Conservation (phyloP, 2,797 vertebrate species). For the Melanotaenia pygmaea region DNA sequence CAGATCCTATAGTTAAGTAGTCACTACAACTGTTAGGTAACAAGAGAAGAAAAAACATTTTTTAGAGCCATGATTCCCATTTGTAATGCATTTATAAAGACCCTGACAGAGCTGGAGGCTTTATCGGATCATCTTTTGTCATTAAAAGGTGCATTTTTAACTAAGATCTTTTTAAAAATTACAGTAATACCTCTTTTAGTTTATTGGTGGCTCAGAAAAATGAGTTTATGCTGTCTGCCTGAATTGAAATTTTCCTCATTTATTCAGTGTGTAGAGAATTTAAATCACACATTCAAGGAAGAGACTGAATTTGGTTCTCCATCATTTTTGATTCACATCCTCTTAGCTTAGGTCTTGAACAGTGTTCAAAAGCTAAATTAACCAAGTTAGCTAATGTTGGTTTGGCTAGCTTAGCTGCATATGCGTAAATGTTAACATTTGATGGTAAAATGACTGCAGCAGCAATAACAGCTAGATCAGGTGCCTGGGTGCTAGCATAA, state of each 20-base stretch:
- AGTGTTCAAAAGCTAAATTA: neutral
- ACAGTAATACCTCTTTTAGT: conserved; percentile 11
- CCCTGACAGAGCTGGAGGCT: conserved; percentile 62
- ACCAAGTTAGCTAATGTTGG: neutral
- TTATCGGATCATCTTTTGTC: conserved; percentile 32
- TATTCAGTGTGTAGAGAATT: neutral
- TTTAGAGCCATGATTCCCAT: conserved; percentile 75
- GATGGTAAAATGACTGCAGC: neutral
- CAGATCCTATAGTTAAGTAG: conserved; percentile 32
- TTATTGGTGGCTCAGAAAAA: conserved; percentile 9
- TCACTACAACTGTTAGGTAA: conserved; percentile 33
- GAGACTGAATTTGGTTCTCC: too few relatives aligned
- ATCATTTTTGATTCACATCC: too few relatives aligned
- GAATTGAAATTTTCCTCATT: neutral
- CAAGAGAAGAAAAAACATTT: conserved; percentile 37
- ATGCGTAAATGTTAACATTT: neutral
- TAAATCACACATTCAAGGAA: neutral
- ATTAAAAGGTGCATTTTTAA: conserved; percentile 8
- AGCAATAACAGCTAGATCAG: neutral
- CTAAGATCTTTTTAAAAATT: neutral
- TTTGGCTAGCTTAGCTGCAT: neutral
- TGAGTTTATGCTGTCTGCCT: conserved; percentile 25
- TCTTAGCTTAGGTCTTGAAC: too few relatives aligned
- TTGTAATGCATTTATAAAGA: conserved; percentile 73
- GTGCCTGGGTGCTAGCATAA: neutral